Evolutionary conservation across 2,797 vertebrate genomes (phyloP).

Genomic region (Anabacerthia variegaticeps): DNA sequence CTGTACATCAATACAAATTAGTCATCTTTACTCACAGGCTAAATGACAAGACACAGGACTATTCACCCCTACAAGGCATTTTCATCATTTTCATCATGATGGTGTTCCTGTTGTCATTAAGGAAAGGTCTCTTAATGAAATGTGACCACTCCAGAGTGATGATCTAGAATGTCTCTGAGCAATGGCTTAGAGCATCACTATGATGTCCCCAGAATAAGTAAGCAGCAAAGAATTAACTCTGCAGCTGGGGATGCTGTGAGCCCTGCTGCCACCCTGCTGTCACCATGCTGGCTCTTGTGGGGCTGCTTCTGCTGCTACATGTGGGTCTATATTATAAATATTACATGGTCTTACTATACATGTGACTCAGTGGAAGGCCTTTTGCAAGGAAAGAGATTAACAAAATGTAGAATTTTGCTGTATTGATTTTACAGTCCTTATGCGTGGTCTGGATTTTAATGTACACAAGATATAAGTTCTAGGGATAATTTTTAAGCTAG

Average conservation of each 20-base stretch:
- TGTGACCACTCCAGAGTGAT: background rate
- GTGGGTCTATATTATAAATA: background rate
- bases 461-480: background rate
- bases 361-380: background rate
- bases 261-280: background rate
- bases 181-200: background rate
- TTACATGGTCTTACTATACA: background rate
- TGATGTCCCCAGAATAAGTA: background rate
- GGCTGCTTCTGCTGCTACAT: background rate
- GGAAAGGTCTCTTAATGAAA: background rate
- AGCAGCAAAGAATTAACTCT: background rate
- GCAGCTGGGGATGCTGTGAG: background rate
- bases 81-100: background rate
- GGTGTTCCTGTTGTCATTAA: background rate
- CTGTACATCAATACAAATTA: background rate
- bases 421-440: background rate
- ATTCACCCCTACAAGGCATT: no score
- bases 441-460: background rate
- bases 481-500: background rate
- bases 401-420: background rate
- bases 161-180: background rate
- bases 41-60: background rate
- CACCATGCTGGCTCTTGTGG: background rate
- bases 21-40: background rate
- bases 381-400: background rate